A percentile compares a stretch with the other conserved stretches of the same genome.
phyloP scores from a whole-genome alignment of 1,140 invertebrate genomes.

The Semibalanus balanoides region DNA sequence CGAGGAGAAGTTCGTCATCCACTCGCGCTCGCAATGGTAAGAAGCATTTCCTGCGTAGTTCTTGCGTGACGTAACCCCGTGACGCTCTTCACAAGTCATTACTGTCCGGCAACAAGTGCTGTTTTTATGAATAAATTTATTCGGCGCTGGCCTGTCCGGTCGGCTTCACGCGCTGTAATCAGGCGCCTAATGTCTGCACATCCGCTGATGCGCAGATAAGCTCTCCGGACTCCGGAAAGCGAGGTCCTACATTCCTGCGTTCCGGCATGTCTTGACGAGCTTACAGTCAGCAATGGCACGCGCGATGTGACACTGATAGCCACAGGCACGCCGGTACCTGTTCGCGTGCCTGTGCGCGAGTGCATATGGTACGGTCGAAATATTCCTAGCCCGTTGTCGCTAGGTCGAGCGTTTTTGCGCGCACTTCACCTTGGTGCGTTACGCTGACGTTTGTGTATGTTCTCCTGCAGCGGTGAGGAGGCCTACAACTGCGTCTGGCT shows the following conservation, averaged over 20 bases:
- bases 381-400: too few species aligned
- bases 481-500: constrained; percentile 47
- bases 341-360: too few species aligned
- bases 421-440: too few species aligned
- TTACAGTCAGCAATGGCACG: too few species aligned
- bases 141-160: background rate
- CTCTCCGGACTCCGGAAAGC: too few species aligned
- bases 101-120: background rate
- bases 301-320: too few species aligned
- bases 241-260: too few species aligned
- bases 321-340: too few species aligned
- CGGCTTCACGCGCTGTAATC: background rate
- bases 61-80: background rate
- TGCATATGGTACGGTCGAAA: too few species aligned
- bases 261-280: too few species aligned
- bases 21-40: constrained; percentile 40
- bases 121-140: constrained; percentile 2
- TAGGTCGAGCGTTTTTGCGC: too few species aligned
- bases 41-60: constrained; percentile 10
- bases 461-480: constrained; percentile 41
- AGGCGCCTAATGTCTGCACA: background rate
- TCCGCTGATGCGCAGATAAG: background rate
- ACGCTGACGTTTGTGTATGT: background rate
- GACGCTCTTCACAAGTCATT: too few species aligned
- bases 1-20: constrained; percentile 35